phyloP scores from a whole-genome alignment of 2,797 vertebrate species.

The Oreonectes daqikongensis region DNA sequence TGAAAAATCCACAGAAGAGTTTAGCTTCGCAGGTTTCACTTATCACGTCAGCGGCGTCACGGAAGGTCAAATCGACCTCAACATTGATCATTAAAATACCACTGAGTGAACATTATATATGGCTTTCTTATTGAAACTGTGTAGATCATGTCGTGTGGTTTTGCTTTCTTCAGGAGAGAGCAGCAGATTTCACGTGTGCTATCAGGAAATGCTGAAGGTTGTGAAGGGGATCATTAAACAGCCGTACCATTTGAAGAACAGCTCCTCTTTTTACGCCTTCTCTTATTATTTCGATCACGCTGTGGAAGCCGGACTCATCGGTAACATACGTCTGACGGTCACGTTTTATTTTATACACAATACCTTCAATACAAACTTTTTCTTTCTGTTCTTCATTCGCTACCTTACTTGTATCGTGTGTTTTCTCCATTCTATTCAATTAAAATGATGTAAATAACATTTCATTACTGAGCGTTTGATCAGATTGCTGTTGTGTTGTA shows the following conservation, averaged over 20 bases:
- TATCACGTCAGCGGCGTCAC: constrained; percentile 87
- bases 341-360: too few relatives aligned
- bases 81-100: too few relatives aligned
- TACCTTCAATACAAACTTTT: not conserved
- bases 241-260: constrained; percentile 79
- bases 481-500: too few relatives aligned
- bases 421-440: not conserved
- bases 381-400: too few relatives aligned
- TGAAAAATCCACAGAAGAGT: constrained; percentile 82
- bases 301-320: constrained; percentile 87
- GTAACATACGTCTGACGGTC: constrained; percentile 70
- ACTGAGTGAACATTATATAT: too few relatives aligned
- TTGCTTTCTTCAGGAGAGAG: constrained; percentile 74
- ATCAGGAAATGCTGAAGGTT: constrained; percentile 86
- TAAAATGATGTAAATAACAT: too few relatives aligned
- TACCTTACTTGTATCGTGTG: too few relatives aligned
- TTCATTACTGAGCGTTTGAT: too few relatives aligned
- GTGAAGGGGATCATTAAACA: constrained; percentile 89
- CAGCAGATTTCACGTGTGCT: constrained; percentile 86
- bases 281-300: constrained; percentile 97
- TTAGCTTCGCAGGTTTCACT: constrained; percentile 87
- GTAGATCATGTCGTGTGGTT: not conserved
- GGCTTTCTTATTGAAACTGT: not conserved
- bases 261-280: constrained; percentile 89
- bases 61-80: constrained; percentile 73